Evolutionary conservation across 2,888 invertebrate species (phyloP).

Genomic region (Heteromurus nitidus): DNA sequence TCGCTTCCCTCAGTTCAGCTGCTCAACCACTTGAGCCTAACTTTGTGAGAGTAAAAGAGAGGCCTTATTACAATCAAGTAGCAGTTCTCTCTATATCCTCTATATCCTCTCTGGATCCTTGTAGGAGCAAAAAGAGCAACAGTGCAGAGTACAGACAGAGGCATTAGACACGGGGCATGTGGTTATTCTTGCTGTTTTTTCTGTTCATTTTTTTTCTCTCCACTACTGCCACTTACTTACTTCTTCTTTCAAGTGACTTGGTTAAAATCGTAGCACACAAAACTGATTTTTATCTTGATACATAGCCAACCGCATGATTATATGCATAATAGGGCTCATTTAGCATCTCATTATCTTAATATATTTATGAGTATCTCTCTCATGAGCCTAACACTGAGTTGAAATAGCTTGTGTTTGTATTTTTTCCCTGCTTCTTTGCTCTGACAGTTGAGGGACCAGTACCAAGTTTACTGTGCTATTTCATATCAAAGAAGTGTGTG

Average conservation of each 20-base stretch:
- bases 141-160: too few species aligned
- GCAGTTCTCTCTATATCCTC: too few species aligned
- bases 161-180: constrained; percentile 53
- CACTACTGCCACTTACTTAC: too few species aligned
- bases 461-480: too few species aligned
- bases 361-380: constrained; percentile 36
- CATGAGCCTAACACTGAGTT: too few species aligned
- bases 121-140: constrained; percentile 20
- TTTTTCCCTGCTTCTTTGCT: too few species aligned
- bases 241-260: too few species aligned
- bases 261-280: constrained; percentile 30
- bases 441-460: too few species aligned
- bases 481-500: too few species aligned
- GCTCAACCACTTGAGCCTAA: constrained; percentile 29
- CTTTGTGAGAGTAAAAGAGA: constrained; percentile 1
- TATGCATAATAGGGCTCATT: constrained; percentile 58
- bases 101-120: too few species aligned
- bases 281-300: constrained; percentile 61
- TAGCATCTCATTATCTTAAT: constrained; percentile 62
- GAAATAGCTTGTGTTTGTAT: too few species aligned
- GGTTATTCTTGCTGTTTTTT: constrained; percentile 24
- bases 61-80: too few species aligned
- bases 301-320: constrained; percentile 58
- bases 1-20: constrained; percentile 19
- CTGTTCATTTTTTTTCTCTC: constrained; percentile 30